Conservation (phyloP, 2,797 vertebrate genomes). For the Scyliorhinus canicula region DNA sequence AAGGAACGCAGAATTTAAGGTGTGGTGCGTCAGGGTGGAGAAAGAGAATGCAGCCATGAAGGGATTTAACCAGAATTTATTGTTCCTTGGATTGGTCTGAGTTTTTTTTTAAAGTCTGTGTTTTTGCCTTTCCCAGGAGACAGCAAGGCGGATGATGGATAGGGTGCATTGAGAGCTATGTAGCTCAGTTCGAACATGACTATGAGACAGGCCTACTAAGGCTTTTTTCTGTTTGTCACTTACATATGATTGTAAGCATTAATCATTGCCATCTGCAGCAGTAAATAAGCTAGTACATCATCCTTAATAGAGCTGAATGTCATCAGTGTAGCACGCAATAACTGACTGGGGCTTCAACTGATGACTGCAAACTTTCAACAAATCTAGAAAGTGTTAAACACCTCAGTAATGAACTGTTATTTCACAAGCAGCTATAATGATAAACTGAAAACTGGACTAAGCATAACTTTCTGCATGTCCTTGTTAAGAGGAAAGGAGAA, state of each 20-base stretch:
- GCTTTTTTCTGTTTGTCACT: neutral
- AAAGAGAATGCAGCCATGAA: neutral
- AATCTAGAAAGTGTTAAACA: neutral
- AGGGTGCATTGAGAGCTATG: neutral
- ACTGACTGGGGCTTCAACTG: neutral
- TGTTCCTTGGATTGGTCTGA: neutral
- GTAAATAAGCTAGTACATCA: neutral
- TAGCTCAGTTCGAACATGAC: neutral
- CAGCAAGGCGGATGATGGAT: neutral
- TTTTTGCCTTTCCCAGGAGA: neutral
- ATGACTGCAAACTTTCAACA: neutral
- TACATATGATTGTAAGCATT: neutral
- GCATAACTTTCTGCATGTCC: neutral
- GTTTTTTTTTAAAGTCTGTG: neutral
- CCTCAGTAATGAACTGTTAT: neutral
- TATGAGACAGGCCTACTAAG: neutral
- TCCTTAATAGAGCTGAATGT: neutral
- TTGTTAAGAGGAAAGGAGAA: neutral
- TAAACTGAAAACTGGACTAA: neutral
- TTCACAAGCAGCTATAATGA: neutral
- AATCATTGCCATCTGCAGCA: neutral
- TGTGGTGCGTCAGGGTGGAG: neutral
- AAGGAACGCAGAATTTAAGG: neutral
- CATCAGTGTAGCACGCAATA: neutral
- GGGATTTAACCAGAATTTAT: neutral